These are phyloP conservation scores for Danionella cerebrum DNA, from an alignment of 2,113 vertebrate species.

Conservation along the genomic window DNA sequence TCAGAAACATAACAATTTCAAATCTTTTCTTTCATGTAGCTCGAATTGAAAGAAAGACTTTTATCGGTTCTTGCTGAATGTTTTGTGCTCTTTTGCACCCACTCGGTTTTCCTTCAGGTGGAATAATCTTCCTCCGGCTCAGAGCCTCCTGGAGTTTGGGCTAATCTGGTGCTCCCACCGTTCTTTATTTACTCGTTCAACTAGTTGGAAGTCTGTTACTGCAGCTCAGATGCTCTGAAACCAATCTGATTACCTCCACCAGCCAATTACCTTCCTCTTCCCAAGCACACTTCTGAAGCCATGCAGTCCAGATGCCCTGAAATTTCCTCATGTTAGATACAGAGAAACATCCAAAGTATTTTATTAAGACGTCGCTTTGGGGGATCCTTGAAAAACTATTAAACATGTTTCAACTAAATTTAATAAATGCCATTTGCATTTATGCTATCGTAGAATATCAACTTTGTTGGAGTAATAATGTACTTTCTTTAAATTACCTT, in stretches of 20 bases:
- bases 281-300: conserved; percentile 16
- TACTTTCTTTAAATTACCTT: too few relatives aligned
- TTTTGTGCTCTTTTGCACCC: conserved; percentile 51
- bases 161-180: conserved; percentile 74
- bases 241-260: conserved; percentile 79
- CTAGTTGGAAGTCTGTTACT: conserved; percentile 81
- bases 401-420: too few relatives aligned
- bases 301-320: not conserved
- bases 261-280: conserved; percentile 63
- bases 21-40: too few relatives aligned
- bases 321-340: not conserved
- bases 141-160: conserved; percentile 57
- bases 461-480: too few relatives aligned
- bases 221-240: conserved; percentile 77
- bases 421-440: too few relatives aligned
- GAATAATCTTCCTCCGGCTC: conserved; percentile 73
- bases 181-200: conserved; percentile 84
- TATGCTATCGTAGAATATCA: too few relatives aligned
- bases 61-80: conserved; percentile 51
- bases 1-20: too few relatives aligned
- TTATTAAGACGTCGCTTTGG: too few relatives aligned
- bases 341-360: too few relatives aligned
- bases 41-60: conserved; percentile 59
- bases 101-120: conserved; percentile 61
- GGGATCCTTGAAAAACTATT: too few relatives aligned